Evolutionary conservation across 1,140 invertebrate species (phyloP), one percentile per base, ranked within the genome.

Genomic region (Bombus turneri): DNA sequence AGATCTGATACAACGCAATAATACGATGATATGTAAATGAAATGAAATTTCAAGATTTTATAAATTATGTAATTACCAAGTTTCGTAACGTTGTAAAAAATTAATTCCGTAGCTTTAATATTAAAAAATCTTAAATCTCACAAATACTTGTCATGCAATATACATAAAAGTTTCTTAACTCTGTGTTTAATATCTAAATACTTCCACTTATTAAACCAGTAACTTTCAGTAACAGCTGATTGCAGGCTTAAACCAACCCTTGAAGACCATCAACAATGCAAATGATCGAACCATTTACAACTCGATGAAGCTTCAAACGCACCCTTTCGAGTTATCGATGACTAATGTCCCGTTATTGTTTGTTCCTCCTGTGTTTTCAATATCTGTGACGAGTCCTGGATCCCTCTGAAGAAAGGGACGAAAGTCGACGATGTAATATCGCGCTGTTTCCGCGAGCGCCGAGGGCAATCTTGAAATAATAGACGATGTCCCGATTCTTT

Each of bases 401-500:
- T 37, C n/a, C 6, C 69, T 22, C 18, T 37, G 3, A 3, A 22
- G 72, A 39, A 43, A 68, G 8, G n/a, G 22, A 34, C 31, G 57
- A 83, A 76, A 83, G 72, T 76, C 41, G 81, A 68, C 62, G 59
- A 37, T 41, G 62, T 83, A 76, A 83, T 83, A 76, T 66, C 47
- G 62, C 15, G 59, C 71, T 37, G 71, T 66, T 74, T 66, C 57
- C 81, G n/a, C 34, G 81, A 68, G 28, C 43, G 57, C 73, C 81
- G 34, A 53, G 59, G 59, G 72, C 57, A 76, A 76, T 83, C 81
- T 83, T 66, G 72, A 62, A 83, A 83, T 83, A 83, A 83, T 66
- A 83, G 81, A 83, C 81, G 72, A 47, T 83, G 81, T 83, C 73
- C 72, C 73, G 72, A 37, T 76, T 83, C 43, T 73, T 76, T 68